These are phyloP conservation scores for Tachysurus vachellii DNA, from an alignment of 2,113 vertebrate species.

Conservation along the genomic window DNA sequence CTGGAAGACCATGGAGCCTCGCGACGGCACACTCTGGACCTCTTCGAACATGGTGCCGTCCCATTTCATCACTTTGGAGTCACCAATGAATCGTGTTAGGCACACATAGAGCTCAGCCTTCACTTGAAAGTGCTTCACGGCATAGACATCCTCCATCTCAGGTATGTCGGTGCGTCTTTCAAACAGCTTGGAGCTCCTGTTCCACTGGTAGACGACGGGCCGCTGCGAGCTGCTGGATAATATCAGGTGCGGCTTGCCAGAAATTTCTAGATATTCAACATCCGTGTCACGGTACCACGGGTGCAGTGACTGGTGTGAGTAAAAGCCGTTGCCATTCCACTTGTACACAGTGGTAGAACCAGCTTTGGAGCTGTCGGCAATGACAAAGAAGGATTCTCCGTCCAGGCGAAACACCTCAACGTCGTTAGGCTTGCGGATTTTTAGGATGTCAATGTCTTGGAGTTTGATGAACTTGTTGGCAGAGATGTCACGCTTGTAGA, in stretches of 20 bases:
- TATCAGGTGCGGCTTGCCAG: conserved; percentile 91
- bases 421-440: conserved; percentile 98
- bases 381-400: conserved; percentile 91
- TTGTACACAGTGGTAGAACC: conserved; percentile 97
- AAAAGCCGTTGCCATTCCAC: conserved; percentile 99
- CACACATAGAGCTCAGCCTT: conserved; percentile 94
- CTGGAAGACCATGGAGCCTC: conserved; percentile 98
- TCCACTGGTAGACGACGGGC: conserved; percentile 97
- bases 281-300: conserved; percentile 98
- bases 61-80: conserved; percentile 99
- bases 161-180: conserved; percentile 93
- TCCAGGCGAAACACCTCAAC: conserved; percentile 93
- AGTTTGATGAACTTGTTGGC: conserved; percentile 99
- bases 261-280: conserved; percentile 93
- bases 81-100: conserved; percentile 97
- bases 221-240: conserved; percentile 96
- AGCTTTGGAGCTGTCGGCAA: conserved; percentile 98
- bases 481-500: conserved; percentile 93
- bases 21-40: conserved; percentile 95
- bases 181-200: conserved; percentile 86
- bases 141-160: conserved; percentile 96
- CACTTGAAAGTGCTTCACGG: conserved; percentile 92
- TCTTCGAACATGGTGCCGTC: conserved; percentile 92
- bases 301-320: conserved; percentile 96
- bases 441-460: conserved; percentile 97